Evolutionary conservation across 2,888 invertebrate genomes (phyloP), one percentile per base, ranked within the genome.

Genomic region (Polylopha cassiicola): DNA sequence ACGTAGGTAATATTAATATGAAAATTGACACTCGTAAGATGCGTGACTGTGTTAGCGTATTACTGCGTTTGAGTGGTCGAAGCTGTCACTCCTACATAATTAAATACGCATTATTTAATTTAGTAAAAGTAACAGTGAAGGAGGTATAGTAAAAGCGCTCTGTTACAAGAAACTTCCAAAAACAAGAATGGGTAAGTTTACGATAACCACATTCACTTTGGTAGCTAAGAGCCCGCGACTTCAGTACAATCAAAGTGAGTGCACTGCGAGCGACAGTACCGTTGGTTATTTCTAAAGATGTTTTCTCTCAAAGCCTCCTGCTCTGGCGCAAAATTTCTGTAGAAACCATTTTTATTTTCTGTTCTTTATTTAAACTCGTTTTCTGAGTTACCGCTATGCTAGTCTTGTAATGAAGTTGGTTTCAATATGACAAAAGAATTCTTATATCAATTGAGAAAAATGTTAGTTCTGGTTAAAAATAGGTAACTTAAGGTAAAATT

Each of bases 181-280:
- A 28, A 28, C 28, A 15, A 16, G 7, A 15, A 16, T 4, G 16
- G 28, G 15, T 28, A 15, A 18, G 30, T 11, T 43, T 37, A 32
- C 16, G 24, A 43, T 44, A 53, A 50, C 46, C 50, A 46, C 38
- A 26, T 22, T 45, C 51, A 47, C 45, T 55, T 57, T 50, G 54
- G 50, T 47, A 45, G 47, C 44, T 39, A 58, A 53, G 54, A 57
- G 52, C 53, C 44, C 46, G 55, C 53, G 58, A 61, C 60, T 61
- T 56, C 57, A 62, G 56, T 58, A 67, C 66, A 72, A 72, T 72
- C 71, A 65, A 45, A 24, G 58, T 62, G 59, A 73, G 72, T 70
- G 72, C 71, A 65, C 62, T 64, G 56, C 55, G 56, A 49, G 57
- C 31, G 58, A 53, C 49, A 55, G 45, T 46, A 52, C 51, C 56